These are phyloP conservation scores for Diaprepes abbreviatus DNA, from an alignment of 2,888 invertebrate genomes.

Conservation along the genomic window DNA sequence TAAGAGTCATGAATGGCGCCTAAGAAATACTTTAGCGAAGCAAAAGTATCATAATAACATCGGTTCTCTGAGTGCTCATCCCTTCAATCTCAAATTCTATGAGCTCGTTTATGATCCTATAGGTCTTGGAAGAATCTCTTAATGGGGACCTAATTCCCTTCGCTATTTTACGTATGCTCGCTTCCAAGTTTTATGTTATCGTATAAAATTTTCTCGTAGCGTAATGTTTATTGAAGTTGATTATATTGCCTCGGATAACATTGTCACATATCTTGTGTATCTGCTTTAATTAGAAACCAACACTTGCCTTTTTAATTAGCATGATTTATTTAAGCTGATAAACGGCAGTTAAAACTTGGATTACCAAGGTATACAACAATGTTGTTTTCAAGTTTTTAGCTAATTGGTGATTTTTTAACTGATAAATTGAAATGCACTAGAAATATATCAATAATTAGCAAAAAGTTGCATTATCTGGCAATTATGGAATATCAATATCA, in stretches of 20 bases:
- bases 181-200: constrained; percentile 32
- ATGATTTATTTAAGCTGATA: not conserved
- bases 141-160: constrained; percentile 40
- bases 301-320: not conserved
- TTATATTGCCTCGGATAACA: constrained; percentile 24
- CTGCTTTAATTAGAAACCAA: constrained; percentile 9
- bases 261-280: constrained; percentile 18
- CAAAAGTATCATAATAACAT: constrained; percentile 30
- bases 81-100: constrained; percentile 38
- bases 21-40: constrained; percentile 30
- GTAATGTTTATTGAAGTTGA: constrained; percentile 33
- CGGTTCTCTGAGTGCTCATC: constrained; percentile 17
- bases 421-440: too few species aligned
- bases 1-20: constrained; percentile 26
- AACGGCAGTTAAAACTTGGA: too few species aligned
- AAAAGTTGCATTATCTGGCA: too few species aligned
- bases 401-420: too few species aligned
- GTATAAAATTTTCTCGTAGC: constrained; percentile 12
- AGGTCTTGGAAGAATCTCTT: constrained; percentile 39
- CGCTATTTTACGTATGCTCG: constrained; percentile 33
- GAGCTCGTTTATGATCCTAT: constrained; percentile 27
- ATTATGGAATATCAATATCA: too few species aligned
- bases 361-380: too few species aligned
- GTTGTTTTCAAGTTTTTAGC: too few species aligned
- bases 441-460: too few species aligned